These are phyloP conservation scores for Scomber scombrus DNA, from an alignment of 2,113 vertebrate species.

Conservation along the genomic window DNA sequence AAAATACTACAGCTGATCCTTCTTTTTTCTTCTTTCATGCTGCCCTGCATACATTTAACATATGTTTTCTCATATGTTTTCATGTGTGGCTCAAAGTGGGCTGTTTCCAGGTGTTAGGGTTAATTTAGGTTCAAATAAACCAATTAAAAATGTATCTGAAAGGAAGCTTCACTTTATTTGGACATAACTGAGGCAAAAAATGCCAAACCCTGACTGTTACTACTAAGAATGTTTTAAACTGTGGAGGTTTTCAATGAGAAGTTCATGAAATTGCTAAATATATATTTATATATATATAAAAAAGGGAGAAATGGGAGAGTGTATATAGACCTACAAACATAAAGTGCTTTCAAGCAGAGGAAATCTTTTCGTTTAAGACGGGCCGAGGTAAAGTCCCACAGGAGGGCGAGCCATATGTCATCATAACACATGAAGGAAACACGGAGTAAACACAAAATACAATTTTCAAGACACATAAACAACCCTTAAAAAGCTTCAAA, in stretches of 20 bases:
- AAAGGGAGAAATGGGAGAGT: background rate
- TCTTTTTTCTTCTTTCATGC: slow-evolving; percentile 9
- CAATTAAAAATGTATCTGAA: background rate
- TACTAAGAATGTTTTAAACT: background rate
- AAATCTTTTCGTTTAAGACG: background rate
- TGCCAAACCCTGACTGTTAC: no score
- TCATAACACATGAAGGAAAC: background rate
- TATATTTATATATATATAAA: background rate
- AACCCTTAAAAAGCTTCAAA: background rate
- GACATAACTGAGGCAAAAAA: background rate
- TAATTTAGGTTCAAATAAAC: slow-evolving; percentile 6
- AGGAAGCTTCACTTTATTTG: slow-evolving; percentile 4
- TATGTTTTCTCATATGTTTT: background rate
- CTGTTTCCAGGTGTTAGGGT: background rate
- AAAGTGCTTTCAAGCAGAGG: slow-evolving; percentile 78
- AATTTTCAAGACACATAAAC: slow-evolving; percentile 5
- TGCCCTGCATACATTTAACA: slow-evolving; percentile 5
- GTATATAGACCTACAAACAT: slow-evolving; percentile 51
- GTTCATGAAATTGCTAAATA: background rate
- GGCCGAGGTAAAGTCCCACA: background rate
- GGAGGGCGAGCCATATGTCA: slow-evolving; percentile 2
- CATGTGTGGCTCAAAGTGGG: background rate
- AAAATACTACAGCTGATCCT: slow-evolving; percentile 11
- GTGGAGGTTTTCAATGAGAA: background rate
- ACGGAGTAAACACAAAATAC: slow-evolving; percentile 7